phyloP scores from a whole-genome alignment of 2,888 invertebrate genomes.

The Hemaris fuciformis region DNA sequence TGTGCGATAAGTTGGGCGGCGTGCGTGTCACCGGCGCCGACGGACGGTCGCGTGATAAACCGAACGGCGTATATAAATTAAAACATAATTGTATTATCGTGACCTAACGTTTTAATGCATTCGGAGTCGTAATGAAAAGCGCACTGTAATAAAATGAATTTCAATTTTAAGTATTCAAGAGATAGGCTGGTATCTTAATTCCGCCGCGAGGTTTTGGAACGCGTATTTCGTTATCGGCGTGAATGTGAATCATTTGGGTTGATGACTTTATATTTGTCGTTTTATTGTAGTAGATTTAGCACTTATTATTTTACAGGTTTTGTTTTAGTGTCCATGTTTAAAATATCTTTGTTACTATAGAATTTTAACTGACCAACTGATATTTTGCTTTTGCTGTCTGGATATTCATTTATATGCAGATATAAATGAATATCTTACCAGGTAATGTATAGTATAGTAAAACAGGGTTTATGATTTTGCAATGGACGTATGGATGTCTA shows the following conservation, averaged over 20 bases:
- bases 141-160: slow-evolving; percentile 22
- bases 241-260: neutral
- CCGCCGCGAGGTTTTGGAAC: neutral
- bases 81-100: slow-evolving; percentile 81
- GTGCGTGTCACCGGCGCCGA: slow-evolving; percentile 63
- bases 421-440: too few relatives aligned
- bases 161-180: slow-evolving; percentile 13
- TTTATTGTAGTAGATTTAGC: neutral
- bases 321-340: neutral
- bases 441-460: too few relatives aligned
- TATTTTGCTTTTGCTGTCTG: too few relatives aligned
- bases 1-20: slow-evolving; percentile 57
- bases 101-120: slow-evolving; percentile 61
- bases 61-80: slow-evolving; percentile 75
- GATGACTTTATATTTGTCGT: neutral
- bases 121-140: slow-evolving; percentile 44
- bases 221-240: neutral
- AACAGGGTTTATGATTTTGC: too few relatives aligned
- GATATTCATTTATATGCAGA: too few relatives aligned
- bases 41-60: slow-evolving; percentile 65
- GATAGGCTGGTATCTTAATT: slow-evolving; percentile 7
- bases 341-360: neutral
- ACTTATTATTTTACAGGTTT: neutral
- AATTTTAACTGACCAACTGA: too few relatives aligned
- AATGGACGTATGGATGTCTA: too few relatives aligned